phyloP scores from a whole-genome alignment of 2,797 vertebrate species.

The Oreortyx pictus region DNA sequence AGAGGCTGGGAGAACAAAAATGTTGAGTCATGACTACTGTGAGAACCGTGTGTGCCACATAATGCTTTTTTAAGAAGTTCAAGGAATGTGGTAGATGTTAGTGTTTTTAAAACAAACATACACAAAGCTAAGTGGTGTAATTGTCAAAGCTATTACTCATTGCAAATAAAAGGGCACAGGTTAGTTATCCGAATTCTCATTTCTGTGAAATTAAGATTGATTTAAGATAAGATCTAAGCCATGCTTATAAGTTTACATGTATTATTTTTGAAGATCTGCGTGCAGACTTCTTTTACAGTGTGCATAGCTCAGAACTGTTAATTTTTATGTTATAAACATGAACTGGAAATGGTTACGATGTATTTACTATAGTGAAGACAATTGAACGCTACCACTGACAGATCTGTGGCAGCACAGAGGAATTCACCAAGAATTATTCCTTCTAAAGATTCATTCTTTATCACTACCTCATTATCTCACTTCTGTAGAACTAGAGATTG shows the following conservation, averaged over 20 bases:
- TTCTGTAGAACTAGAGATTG: background rate
- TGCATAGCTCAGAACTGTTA: background rate
- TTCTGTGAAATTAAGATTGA: background rate
- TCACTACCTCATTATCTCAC: slow-evolving; percentile 9
- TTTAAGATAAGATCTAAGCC: background rate
- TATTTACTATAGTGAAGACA: background rate
- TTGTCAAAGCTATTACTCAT: background rate
- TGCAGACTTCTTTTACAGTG: background rate
- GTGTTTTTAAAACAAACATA: background rate
- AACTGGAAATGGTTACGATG: background rate
- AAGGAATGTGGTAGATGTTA: background rate
- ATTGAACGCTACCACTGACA: background rate
- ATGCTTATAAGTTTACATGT: background rate
- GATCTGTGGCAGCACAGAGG: slow-evolving; percentile 12
- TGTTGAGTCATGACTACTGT: slow-evolving; percentile 8
- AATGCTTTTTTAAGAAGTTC: background rate
- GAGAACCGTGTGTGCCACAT: background rate
- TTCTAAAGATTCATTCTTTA: background rate
- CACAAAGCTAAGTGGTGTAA: background rate
- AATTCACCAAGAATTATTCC: background rate
- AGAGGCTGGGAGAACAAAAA: background rate
- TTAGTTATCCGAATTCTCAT: background rate
- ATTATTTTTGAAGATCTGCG: background rate
- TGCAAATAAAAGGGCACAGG: background rate
- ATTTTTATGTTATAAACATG: background rate